Evolutionary conservation across 2,113 vertebrate species (phyloP).

Genomic region (Seriola aureovittata): DNA sequence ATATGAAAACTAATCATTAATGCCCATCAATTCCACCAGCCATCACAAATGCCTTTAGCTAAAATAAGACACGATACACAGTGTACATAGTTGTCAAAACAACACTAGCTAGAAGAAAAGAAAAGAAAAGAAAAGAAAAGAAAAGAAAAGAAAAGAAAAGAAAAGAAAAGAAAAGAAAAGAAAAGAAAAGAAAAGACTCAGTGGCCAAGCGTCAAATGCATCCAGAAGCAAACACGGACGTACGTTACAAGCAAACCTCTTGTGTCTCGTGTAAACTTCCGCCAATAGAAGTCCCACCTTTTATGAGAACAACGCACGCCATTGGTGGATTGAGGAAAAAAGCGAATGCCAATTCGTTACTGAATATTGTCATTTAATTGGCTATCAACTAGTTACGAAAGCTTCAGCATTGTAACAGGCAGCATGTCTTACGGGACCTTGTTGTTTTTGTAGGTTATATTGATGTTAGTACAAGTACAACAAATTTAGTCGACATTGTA

Average conservation of each 20-base stretch:
- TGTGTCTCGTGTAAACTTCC: not conserved
- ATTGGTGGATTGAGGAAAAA: constrained; percentile 51
- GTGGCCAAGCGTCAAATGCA: not conserved
- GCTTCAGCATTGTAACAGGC: not conserved
- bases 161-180: too few relatives aligned
- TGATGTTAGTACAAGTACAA: not conserved
- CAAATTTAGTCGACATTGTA: accelerated
- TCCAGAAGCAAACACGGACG: constrained; percentile 10
- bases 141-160: too few relatives aligned
- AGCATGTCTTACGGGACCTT: constrained; percentile 4
- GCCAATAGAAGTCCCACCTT: constrained; percentile 20
- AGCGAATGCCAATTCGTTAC: constrained; percentile 23
- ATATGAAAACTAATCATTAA: too few relatives aligned
- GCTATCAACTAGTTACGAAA: constrained; percentile 10
- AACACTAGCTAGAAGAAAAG: too few relatives aligned
- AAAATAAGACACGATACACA: too few relatives aligned
- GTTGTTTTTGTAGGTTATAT: not conserved
- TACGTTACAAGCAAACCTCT: not conserved
- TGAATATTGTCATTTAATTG: not conserved
- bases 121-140: too few relatives aligned
- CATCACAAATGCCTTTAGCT: too few relatives aligned
- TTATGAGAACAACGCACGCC: not conserved
- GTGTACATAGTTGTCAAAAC: too few relatives aligned
- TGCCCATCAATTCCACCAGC: too few relatives aligned
- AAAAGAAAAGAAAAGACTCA: too few relatives aligned